A percentile compares a stretch with the other conserved stretches of the same genome.
phyloP scores from a whole-genome alignment of 2,888 invertebrate species.

The Chaitophorus viminalis region DNA sequence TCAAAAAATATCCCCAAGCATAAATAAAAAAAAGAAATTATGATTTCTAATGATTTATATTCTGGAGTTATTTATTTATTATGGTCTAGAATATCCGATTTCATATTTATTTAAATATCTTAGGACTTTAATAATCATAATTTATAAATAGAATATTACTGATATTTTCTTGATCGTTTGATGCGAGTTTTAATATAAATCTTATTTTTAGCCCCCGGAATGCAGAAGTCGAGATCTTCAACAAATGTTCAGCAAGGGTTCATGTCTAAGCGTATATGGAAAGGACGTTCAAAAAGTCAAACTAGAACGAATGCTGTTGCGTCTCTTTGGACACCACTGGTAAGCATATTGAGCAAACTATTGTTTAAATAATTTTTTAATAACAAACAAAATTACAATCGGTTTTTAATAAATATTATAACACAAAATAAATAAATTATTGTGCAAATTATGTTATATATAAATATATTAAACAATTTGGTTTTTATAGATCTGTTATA shows the following conservation, averaged over 20 bases:
- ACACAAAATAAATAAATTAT: neutral
- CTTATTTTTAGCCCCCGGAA: constrained; percentile 71
- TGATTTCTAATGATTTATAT: constrained; percentile 24
- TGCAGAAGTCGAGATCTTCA: constrained; percentile 92
- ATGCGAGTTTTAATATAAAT: neutral
- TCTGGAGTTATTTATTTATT: constrained; percentile 49
- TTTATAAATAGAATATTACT: neutral
- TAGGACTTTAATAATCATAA: neutral
- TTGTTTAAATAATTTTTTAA: neutral
- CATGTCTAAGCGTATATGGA: constrained; percentile 86
- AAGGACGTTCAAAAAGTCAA: constrained; percentile 84
- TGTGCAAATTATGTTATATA: neutral
- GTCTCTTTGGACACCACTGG: constrained; percentile 79
- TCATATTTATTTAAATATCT: neutral
- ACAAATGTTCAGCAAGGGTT: constrained; percentile 82
- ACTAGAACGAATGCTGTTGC: constrained; percentile 73
- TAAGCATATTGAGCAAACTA: constrained; percentile 13
- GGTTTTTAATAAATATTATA: neutral
- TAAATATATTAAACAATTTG: neutral
- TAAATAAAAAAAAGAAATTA: neutral
- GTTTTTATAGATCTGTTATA: neutral
- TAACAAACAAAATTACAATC: neutral
- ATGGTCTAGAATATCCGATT: constrained; percentile 45
- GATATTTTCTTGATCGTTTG: neutral
- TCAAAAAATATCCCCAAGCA: neutral